These are phyloP conservation scores for Leptinotarsa texana DNA, from an alignment of 1,140 invertebrate species.

Conservation along the genomic window DNA sequence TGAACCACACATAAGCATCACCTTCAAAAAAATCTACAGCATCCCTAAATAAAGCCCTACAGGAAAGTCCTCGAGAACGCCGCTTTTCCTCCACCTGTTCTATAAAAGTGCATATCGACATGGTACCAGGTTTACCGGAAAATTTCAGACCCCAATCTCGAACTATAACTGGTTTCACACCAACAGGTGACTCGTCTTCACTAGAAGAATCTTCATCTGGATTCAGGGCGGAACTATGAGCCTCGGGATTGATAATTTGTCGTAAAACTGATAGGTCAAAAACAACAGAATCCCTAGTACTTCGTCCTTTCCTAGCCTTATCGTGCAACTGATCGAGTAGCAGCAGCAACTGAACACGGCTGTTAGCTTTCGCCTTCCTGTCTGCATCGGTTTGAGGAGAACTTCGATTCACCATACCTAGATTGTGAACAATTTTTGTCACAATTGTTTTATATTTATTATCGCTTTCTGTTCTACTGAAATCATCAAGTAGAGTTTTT, in stretches of 20 bases:
- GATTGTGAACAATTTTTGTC: not conserved
- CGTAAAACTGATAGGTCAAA: not conserved
- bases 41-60: constrained; percentile 33
- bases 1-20: constrained; percentile 46
- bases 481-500: constrained; percentile 7
- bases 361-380: not conserved
- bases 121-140: constrained; percentile 32
- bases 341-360: not conserved
- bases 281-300: not conserved
- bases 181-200: not conserved
- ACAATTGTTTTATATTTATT: constrained; percentile 2
- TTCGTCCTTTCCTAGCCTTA: not conserved
- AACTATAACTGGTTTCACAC: not conserved
- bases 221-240: not conserved
- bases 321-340: not conserved
- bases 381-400: not conserved
- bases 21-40: constrained; percentile 44
- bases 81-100: constrained; percentile 42
- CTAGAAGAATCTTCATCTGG: not conserved
- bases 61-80: constrained; percentile 32
- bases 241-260: not conserved
- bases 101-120: constrained; percentile 43
- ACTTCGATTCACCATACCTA: not conserved
- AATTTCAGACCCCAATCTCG: constrained; percentile 10
- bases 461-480: not conserved